Evolutionary conservation across 2,797 vertebrate genomes (phyloP).

Genomic region (Margarornis squamiger): DNA sequence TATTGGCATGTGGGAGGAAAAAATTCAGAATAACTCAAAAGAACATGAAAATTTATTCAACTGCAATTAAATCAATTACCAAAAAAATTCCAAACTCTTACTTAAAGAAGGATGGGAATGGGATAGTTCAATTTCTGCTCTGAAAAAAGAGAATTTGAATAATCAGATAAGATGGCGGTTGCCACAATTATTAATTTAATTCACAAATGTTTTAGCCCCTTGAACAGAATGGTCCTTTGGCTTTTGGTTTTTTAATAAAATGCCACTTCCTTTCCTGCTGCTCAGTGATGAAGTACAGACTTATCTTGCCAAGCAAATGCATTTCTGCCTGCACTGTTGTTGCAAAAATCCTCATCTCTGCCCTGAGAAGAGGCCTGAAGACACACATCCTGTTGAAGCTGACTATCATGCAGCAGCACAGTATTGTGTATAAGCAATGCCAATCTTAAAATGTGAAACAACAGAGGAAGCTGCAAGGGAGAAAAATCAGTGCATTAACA

Average conservation of each 20-base stretch:
- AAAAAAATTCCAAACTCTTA: not conserved
- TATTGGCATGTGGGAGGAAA: not conserved
- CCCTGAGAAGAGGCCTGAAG: not conserved
- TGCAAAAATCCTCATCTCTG: not conserved
- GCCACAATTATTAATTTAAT: not conserved
- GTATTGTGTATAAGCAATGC: not conserved
- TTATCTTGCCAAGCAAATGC: too few relatives aligned
- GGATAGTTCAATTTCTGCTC: not conserved
- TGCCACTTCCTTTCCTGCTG: not conserved
- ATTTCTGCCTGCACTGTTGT: not conserved
- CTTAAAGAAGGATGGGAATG: not conserved
- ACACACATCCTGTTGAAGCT: not conserved
- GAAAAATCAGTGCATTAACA: fast-evolving
- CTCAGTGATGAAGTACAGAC: not conserved
- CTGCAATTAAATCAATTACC: not conserved
- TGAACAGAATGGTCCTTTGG: not conserved
- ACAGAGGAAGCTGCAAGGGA: not conserved
- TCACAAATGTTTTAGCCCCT: not conserved
- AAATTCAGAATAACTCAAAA: not conserved
- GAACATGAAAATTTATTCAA: not conserved
- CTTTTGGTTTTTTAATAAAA: not conserved
- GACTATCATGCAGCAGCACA: not conserved
- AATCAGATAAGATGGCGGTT: fast-evolving
- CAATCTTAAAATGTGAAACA: not conserved
- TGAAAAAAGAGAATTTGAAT: not conserved